Evolutionary conservation across 2,113 vertebrate genomes (phyloP), one percentile per base, ranked within the genome.

Genomic region (Platichthys stellatus): DNA sequence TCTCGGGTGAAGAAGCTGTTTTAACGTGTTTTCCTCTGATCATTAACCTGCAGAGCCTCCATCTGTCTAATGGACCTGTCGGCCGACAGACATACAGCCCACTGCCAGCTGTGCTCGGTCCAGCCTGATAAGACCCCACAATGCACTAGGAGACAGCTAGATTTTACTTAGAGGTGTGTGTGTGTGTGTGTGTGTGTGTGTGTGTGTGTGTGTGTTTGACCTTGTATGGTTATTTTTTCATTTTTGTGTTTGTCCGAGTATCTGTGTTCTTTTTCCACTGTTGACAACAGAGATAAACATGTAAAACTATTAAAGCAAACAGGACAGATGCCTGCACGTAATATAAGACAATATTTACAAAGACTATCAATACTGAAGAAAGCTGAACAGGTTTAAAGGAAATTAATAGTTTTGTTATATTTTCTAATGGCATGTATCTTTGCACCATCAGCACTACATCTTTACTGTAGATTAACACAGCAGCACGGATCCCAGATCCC

Each of bases 11-110:
- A 73, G 12, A 14, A 31, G 31, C 31, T 1, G 31, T 31, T 31
- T 31, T 31, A 5, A 31, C 83, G 49, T 38, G 17, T 64, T 70
- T 82, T 77, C 79, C 72, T 81, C 65, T 76, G 75, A 68, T 88
- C 85, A 77, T 89, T 86, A 86, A 76, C 92, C 86, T 17, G 74
- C 84, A 49, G 82, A 81, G 77, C 69, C 86, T 87, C 90, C 88
- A 86, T 90, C 90, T 91, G 90, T 84, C 66, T 92, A 91, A 92
- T 90, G 89, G 88, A 87, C 61, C 82, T 72, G 87, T 90, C 80
- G 4, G 26, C 69, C 45, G 77, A 90, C 83, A 81, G 88, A 89
- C 83, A 80, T 86, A 92, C 85, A 40, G 80, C 83, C 72, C 20
- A 24, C 85, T 78, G 84, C 88, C 86, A 91, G 89, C 88, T 87